phyloP scores from a whole-genome alignment of 2,113 vertebrate genomes.

The Xenopus borealis region DNA sequence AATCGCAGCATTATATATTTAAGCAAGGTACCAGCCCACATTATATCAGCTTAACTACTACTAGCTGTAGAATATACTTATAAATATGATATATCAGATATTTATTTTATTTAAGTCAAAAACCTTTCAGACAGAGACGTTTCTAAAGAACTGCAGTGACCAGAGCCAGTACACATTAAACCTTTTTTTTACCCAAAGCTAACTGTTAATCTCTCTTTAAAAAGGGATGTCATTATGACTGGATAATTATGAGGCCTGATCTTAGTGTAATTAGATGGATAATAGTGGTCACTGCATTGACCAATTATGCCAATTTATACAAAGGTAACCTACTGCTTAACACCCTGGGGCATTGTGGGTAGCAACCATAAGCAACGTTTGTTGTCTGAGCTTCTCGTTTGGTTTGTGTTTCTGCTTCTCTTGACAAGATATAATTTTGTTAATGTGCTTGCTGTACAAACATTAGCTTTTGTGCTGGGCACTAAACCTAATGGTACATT shows the following conservation, averaged over 20 bases:
- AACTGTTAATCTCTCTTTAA: slow-evolving; percentile 13
- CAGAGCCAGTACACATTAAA: background rate
- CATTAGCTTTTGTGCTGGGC: slow-evolving; percentile 6
- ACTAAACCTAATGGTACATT: background rate
- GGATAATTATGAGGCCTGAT: slow-evolving; percentile 19
- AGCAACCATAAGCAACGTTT: slow-evolving; percentile 1
- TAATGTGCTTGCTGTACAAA: background rate
- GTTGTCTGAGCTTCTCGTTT: background rate
- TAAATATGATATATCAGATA: too few species aligned
- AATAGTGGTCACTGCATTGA: slow-evolving; percentile 21
- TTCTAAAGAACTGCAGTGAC: background rate
- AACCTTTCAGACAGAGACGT: background rate
- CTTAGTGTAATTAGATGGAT: slow-evolving; percentile 19
- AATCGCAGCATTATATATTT: too few species aligned
- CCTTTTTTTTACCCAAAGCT: background rate
- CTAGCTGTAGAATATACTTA: too few species aligned
- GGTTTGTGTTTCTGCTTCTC: background rate
- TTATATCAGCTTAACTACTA: too few species aligned
- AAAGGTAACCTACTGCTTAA: slow-evolving; percentile 19
- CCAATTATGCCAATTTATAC: slow-evolving; percentile 24
- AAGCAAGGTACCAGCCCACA: too few species aligned
- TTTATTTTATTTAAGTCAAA: too few species aligned
- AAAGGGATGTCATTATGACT: slow-evolving; percentile 17
- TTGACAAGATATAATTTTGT: slow-evolving; percentile 27
- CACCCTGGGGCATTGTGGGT: slow-evolving; percentile 2